Base-by-base conservation (phyloP, 2,888 invertebrate species). In the Lycaena phlaeas region DNA sequence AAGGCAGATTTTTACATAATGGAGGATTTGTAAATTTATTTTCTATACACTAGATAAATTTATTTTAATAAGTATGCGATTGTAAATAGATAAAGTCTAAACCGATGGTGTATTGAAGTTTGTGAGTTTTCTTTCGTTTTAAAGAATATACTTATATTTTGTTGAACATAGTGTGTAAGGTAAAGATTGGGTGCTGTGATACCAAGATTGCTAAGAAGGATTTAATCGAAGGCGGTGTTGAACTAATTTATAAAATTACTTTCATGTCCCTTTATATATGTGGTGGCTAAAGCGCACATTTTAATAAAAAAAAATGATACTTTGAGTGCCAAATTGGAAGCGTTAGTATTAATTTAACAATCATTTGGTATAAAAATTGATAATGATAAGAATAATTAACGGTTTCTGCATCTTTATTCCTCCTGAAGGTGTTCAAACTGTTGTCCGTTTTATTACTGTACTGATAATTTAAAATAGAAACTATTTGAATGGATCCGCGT, bases 401-500 rank as follows among this genome's bases (percentile, higher is more conserved):
- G 74, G 77, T 63, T 79, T 81, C 75, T 62, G 72, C 77, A 77
- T 72, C 77, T 73, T 62, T 53, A 43, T 68, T 74, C 74, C 75
- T 78, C 71, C 55, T 51, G 50, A 51, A 55, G 78, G 78, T 76
- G 79, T 72, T 57, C 57, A 74, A 78, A 68, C 79, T 82, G 81
- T 84, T 79, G 65, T 68, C 62, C 59, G 55, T 73, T 75, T 75
- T 75, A 77, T 74, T 69, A 78, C 67, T 75, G 70, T 78, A 77
- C 62, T 71, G 62, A 79, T 53, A 60, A 70, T 64, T 70, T 70
- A 73, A 61, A 73, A 74, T 77, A 81, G 75, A 78, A 64, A 75
- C 70, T 77, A 81, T 75, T 74, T 66, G 56, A 71, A 64, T 56
- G 49, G 48, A 53, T 30, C 39, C 42, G 45, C 44, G 36, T 55